Evolutionary conservation across 2,797 vertebrate species (phyloP).

Genomic region (Artibeus jamaicensis): DNA sequence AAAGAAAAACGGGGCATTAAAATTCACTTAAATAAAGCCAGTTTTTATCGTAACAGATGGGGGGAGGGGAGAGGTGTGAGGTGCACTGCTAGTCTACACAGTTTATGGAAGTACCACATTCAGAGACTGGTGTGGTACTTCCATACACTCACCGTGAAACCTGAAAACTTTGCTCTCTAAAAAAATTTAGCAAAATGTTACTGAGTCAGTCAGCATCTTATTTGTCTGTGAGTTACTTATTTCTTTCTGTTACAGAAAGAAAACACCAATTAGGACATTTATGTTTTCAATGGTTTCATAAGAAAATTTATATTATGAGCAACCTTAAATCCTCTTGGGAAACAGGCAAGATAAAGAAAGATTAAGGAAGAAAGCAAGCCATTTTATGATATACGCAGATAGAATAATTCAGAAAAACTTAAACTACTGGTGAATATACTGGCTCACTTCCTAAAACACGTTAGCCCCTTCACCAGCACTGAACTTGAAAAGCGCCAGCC

Average conservation of each 20-base stretch:
- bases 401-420: neutral
- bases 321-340: neutral
- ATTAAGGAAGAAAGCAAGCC: neutral
- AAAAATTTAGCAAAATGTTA: neutral
- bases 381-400: neutral
- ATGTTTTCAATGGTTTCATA: neutral
- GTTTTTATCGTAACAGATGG: neutral
- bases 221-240: neutral
- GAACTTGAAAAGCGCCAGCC: neutral
- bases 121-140: neutral
- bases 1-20: neutral
- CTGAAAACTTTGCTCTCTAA: neutral
- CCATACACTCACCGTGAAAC: neutral
- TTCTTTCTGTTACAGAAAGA: no score
- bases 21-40: neutral
- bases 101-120: neutral
- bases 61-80: neutral
- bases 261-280: neutral
- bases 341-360: neutral
- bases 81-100: rapidly evolving
- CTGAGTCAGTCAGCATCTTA: neutral
- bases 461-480: neutral
- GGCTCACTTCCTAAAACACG: neutral
- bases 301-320: neutral
- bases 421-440: neutral